Evolutionary conservation across 2,888 invertebrate species (phyloP).

Genomic region (Drosophila mulleri): DNA sequence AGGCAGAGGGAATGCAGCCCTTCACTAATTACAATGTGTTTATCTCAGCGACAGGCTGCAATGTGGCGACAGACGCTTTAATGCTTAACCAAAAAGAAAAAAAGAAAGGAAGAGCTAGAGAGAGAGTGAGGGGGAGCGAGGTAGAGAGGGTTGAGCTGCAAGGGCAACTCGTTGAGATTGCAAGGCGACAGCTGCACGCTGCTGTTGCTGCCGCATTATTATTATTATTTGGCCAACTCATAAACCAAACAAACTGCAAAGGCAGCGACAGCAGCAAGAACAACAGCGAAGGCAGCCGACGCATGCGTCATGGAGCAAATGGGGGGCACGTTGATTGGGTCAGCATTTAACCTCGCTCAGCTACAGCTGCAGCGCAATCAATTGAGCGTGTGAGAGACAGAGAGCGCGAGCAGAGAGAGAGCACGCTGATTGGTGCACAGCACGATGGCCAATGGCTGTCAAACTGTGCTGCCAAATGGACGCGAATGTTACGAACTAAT

Average conservation of each 20-base stretch:
- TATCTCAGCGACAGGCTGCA: slow-evolving; percentile 64
- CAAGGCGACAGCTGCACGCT: slow-evolving; percentile 66
- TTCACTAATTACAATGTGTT: slow-evolving; percentile 76
- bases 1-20: slow-evolving; percentile 45
- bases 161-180: slow-evolving; percentile 59
- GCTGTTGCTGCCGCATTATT: slow-evolving; percentile 50
- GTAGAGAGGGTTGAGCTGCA: neutral
- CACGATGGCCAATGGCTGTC: slow-evolving; percentile 35
- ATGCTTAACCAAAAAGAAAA: slow-evolving; percentile 30
- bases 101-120: neutral
- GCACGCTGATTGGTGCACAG: slow-evolving; percentile 65
- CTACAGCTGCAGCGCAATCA: slow-evolving; percentile 42
- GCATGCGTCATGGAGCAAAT: slow-evolving; percentile 77
- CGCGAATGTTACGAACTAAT: slow-evolving; percentile 61
- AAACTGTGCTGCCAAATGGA: slow-evolving; percentile 71
- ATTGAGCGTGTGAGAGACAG: slow-evolving; percentile 20
- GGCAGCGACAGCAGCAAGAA: neutral
- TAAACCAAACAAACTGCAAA: slow-evolving; percentile 66
- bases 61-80: slow-evolving; percentile 72
- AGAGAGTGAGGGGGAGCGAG: neutral
- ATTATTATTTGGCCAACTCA: slow-evolving; percentile 76
- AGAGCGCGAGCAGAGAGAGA: slow-evolving; percentile 16
- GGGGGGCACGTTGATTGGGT: slow-evolving; percentile 80
- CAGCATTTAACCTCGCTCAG: slow-evolving; percentile 70
- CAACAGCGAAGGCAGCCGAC: slow-evolving; percentile 19